Conservation (phyloP, 2,113 vertebrate species). For the Argyrosomus japonicus region DNA sequence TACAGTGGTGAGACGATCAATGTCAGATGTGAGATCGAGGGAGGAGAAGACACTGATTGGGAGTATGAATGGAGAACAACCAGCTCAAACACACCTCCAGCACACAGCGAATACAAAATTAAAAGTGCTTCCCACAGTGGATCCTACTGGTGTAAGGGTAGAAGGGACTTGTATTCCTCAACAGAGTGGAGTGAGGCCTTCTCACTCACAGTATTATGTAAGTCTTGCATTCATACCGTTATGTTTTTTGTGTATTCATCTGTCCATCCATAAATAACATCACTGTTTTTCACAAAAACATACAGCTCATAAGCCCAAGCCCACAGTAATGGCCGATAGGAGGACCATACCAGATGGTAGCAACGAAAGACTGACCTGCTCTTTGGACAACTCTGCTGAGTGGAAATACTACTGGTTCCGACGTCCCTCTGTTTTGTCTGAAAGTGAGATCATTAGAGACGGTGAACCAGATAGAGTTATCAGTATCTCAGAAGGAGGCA, state of each 20-base stretch:
- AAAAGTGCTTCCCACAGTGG: not conserved
- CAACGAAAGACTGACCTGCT: slow-evolving; percentile 15
- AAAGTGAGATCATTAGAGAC: not conserved
- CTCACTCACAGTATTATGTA: not conserved
- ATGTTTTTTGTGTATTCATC: not conserved
- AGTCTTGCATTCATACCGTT: not conserved
- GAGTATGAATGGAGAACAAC: not conserved
- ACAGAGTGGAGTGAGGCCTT: not conserved
- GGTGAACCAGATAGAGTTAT: not conserved
- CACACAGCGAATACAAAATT: not conserved
- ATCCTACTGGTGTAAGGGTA: not conserved
- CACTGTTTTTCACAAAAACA: not conserved
- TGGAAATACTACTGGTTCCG: not conserved
- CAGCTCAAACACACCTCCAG: not conserved
- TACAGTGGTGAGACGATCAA: not conserved
- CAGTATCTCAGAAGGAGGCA: not conserved
- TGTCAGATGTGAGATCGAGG: not conserved
- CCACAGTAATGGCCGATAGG: not conserved
- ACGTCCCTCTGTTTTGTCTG: not conserved
- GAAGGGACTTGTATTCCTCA: not conserved
- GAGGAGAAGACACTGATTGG: not conserved
- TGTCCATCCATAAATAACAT: not conserved
- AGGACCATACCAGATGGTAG: not conserved
- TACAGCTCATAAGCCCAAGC: not conserved
- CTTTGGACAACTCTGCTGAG: not conserved